These are phyloP conservation scores for Pica pica DNA, from an alignment of 2,113 vertebrate genomes.

Conservation along the genomic window DNA sequence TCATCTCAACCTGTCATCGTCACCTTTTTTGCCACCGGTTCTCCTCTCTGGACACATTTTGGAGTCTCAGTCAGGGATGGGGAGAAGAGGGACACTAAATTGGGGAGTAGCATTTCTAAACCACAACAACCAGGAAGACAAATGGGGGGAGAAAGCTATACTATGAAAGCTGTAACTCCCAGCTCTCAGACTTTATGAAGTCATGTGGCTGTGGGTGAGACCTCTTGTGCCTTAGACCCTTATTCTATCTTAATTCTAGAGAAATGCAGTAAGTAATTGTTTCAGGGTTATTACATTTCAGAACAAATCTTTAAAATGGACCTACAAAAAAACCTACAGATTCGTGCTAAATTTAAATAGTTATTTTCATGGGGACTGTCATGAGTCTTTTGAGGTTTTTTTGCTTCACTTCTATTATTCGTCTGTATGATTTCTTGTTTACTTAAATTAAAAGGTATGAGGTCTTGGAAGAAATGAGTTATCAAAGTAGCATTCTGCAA, in stretches of 20 bases:
- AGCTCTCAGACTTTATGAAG: background rate
- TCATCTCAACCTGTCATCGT: background rate
- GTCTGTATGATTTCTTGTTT: background rate
- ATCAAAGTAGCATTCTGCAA: background rate
- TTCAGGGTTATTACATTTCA: background rate
- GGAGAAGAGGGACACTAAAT: background rate
- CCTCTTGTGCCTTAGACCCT: background rate
- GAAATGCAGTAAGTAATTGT: background rate
- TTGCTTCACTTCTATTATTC: background rate
- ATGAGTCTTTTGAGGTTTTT: background rate
- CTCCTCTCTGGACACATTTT: background rate
- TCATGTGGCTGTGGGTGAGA: background rate
- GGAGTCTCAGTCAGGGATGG: background rate
- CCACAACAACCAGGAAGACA: background rate
- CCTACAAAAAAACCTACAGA: background rate
- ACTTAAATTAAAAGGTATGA: background rate
- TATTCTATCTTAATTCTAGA: background rate
- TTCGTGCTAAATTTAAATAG: background rate
- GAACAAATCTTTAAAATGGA: background rate
- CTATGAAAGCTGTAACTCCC: background rate
- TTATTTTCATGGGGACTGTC: background rate
- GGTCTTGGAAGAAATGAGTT: background rate
- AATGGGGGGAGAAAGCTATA: rapidly evolving
- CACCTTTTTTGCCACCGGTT: background rate
- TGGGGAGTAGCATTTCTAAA: background rate